Percentiles rank a stretch among this genome's conserved stretches.
phyloP scores from a whole-genome alignment of 1,140 invertebrate genomes.

The Danaus plexippus region DNA sequence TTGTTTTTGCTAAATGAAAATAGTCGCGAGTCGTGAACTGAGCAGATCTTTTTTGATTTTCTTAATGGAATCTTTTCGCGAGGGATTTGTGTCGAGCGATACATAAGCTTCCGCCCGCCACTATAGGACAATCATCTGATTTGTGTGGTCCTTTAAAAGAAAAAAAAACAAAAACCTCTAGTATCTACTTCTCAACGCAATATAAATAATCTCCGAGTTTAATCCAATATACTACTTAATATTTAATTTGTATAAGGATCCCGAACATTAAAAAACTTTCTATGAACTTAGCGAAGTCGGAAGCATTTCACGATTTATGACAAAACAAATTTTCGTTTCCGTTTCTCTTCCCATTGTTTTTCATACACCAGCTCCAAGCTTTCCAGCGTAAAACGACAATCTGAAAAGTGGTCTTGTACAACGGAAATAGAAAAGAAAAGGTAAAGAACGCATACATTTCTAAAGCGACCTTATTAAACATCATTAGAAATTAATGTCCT shows the following conservation, averaged over 20 bases:
- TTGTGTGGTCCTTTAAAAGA: constrained; percentile 15
- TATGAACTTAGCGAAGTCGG: constrained; percentile 53
- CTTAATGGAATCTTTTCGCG: constrained; percentile 70
- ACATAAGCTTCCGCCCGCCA: constrained; percentile 48
- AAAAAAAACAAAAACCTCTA: constrained; percentile 13
- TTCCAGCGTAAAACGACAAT: constrained; percentile 47
- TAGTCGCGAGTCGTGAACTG: constrained; percentile 64
- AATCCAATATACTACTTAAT: no score
- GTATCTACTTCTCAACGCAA: constrained; percentile 1
- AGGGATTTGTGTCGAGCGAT: constrained; percentile 63
- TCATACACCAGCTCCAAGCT: constrained; percentile 55
- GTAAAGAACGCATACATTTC: no score
- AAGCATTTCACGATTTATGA: constrained; percentile 68
- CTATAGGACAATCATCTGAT: constrained; percentile 40
- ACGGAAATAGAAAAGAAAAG: constrained; percentile 42
- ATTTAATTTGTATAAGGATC: no score
- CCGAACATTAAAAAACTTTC: constrained; percentile 33
- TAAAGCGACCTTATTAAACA: no score
- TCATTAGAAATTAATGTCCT: no score
- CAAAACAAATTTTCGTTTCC: constrained; percentile 66
- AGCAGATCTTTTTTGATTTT: constrained; percentile 71
- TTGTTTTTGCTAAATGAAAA: constrained; percentile 72
- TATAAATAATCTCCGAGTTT: neutral
- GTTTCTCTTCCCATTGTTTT: constrained; percentile 60
- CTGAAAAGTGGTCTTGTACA: constrained; percentile 53